Base-by-base conservation (phyloP, 2,113 vertebrate species). In the Monarcha castaneiventris region DNA sequence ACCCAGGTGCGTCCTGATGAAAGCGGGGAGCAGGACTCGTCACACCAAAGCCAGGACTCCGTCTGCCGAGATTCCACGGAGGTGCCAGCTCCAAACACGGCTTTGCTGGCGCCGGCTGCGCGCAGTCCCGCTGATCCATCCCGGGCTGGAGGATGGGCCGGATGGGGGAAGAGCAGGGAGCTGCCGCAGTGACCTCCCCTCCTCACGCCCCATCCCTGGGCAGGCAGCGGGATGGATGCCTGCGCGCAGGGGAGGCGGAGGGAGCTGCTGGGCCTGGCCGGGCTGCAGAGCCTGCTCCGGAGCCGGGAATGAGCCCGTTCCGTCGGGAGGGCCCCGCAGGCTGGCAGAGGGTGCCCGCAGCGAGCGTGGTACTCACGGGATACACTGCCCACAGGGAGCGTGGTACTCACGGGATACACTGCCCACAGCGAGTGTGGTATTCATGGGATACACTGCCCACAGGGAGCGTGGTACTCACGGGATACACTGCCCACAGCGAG, bases 121-220 rank as follows among this genome's bases (percentile, higher is more conserved):
- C 20, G 27, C 37, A 30, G 33, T 3, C 1, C 41, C 48, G 1
- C 30, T 29, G 17, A 4, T n/a, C 16, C n/a, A 5, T 3, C 5
- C 18, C 43, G 30, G 37, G 48, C 26, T 13, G 46, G 10, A 44
- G 75, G 29, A 54, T 16, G 32, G 32, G 59, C 35, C 11, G 82
- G 59, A 8, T 3, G 59, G 7, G 2, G 10, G 2, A 62, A 19
- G 63, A 22, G 20, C 54, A 13, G 48, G 18, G 61, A 54, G 32
- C 48, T 6, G 37, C 72, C 12, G 3, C 21, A 51, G 23, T 5
- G 58, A 6, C 14, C 22, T 49, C 5, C 17, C 3, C 21, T 35
- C 35, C 58, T 19, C 46, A 4, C 7, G 2, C 11, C 3, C 6
- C 1, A 0, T 20, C 51, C 56, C 58, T 8, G 56, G 1, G 52